phyloP scores from a whole-genome alignment of 2,797 vertebrate genomes.

The Enteromius thamalakanensis region DNA sequence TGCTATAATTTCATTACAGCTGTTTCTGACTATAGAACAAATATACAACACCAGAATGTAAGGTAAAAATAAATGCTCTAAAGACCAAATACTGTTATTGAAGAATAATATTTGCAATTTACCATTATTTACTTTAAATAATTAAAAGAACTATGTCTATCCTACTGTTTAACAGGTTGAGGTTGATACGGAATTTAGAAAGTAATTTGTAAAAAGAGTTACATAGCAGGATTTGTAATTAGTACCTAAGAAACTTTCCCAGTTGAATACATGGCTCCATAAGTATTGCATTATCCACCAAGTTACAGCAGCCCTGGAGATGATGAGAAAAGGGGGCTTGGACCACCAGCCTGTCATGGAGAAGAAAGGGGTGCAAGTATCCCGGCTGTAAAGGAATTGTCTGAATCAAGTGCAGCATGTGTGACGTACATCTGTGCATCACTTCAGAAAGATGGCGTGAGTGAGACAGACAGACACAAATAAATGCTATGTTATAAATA shows the following conservation, averaged over 20 bases:
- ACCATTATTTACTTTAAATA: no score
- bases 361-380: slow-evolving; percentile 2
- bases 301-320: neutral
- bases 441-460: neutral
- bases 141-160: neutral
- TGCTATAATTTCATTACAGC: neutral
- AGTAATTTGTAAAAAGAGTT: neutral
- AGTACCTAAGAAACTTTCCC: neutral
- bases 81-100: neutral
- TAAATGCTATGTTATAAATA: neutral
- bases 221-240: neutral
- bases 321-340: neutral
- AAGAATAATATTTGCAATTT: neutral
- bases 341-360: neutral
- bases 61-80: neutral
- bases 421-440: neutral
- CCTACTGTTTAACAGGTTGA: neutral
- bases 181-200: neutral
- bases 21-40: neutral
- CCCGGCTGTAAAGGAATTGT: neutral
- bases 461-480: neutral
- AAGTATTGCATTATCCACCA: neutral
- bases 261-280: neutral
- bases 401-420: neutral
- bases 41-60: neutral